Percentiles rank a stretch among this genome's conserved stretches.
Conservation (phyloP, 2,888 invertebrate genomes). For the Periphyllus acericola region DNA sequence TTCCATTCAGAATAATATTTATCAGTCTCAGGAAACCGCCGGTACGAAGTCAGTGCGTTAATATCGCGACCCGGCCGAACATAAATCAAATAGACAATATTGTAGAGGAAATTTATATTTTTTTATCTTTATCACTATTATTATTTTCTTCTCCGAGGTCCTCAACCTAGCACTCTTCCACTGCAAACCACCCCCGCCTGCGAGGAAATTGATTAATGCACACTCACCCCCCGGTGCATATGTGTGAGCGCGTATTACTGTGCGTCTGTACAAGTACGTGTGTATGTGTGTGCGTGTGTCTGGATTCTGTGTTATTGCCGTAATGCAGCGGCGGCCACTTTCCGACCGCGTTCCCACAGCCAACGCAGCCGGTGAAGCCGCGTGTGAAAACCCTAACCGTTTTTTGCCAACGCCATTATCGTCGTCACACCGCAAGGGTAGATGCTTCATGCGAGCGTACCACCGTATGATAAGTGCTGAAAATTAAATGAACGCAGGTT, state of each 20-base stretch:
- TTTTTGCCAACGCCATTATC: not conserved
- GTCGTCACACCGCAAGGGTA: not conserved
- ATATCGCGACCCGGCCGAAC: not conserved
- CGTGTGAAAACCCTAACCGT: not conserved
- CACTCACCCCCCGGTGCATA: not conserved
- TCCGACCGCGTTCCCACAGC: not conserved
- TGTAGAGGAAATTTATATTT: not conserved
- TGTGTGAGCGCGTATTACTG: not conserved
- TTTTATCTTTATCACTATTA: not conserved
- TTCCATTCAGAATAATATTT: not conserved
- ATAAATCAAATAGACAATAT: slow-evolving; percentile 2
- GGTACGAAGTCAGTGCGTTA: not conserved
- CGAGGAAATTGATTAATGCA: not conserved
- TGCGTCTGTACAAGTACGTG: not conserved
- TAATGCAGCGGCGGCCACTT: not conserved
- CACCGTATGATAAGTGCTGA: too few relatives aligned
- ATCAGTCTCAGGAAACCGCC: not conserved
- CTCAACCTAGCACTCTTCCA: not conserved
- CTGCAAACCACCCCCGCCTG: not conserved
- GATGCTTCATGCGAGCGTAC: too few relatives aligned
- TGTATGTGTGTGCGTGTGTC: not conserved
- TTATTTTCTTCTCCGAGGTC: not conserved
- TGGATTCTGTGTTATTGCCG: not conserved
- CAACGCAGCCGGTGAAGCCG: not conserved
- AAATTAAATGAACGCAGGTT: too few relatives aligned